Percentiles rank a stretch among this genome's conserved stretches.
These are phyloP conservation scores for Cenopis cana DNA, from an alignment of 2,888 invertebrate genomes.

Conservation along the genomic window DNA sequence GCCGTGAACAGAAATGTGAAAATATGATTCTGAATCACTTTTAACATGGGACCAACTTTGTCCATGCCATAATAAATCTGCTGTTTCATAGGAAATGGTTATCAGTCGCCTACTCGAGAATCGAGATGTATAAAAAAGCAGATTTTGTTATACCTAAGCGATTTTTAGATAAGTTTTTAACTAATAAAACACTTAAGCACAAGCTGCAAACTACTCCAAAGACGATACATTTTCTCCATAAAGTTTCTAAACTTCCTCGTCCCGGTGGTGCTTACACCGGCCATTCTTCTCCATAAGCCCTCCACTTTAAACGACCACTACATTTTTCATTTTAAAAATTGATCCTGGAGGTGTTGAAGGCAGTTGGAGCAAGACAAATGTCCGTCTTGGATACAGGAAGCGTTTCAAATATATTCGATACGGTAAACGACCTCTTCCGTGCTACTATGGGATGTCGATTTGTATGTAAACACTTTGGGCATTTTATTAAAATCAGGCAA, in stretches of 20 bases:
- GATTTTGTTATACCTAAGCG: too few relatives aligned
- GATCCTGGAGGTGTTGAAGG: conserved; percentile 40
- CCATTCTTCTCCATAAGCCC: conserved; percentile 16
- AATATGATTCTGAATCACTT: too few relatives aligned
- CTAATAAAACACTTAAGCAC: neutral
- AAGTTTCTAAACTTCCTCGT: neutral
- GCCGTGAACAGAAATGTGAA: too few relatives aligned
- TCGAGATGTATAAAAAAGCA: too few relatives aligned
- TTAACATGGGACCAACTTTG: too few relatives aligned
- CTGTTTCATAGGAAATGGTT: too few relatives aligned
- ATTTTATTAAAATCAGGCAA: too few relatives aligned
- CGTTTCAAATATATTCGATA: conserved; percentile 42
- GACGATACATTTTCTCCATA: conserved; percentile 7
- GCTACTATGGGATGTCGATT: conserved; percentile 26
- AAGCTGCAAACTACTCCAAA: too few relatives aligned
- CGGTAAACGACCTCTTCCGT: conserved; percentile 40
- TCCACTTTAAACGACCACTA: conserved; percentile 15
- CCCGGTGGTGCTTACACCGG: neutral
- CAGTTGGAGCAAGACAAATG: conserved; percentile 39
- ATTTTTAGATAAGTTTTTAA: too few relatives aligned
- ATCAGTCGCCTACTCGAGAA: too few relatives aligned
- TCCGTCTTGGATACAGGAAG: conserved; percentile 30
- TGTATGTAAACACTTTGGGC: too few relatives aligned
- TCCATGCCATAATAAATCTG: too few relatives aligned
- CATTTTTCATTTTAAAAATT: conserved; percentile 36